Base-by-base conservation (phyloP, 2,797 vertebrate species). In the Dicrostonyx torquatus region DNA sequence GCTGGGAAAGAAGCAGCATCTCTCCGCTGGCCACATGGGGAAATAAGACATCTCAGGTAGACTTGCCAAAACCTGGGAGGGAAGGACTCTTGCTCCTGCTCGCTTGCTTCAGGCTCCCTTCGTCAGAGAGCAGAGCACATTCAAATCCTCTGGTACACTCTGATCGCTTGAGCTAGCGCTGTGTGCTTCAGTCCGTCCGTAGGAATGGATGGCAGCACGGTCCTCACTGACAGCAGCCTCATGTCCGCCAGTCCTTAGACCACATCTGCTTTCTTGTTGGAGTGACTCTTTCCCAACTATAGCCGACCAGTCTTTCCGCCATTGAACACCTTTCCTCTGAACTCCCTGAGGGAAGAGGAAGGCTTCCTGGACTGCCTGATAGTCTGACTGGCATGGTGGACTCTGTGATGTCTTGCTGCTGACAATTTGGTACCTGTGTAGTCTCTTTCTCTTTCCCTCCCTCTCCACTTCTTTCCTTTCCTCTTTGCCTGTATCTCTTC, bases 131-230 rank as follows among this genome's bases (percentile, higher is more conserved):
- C 22, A 40, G 50, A 24, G 24, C 26, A 7, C 6, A 4, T 1
- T 0, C 5, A 43, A 13, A 6, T 40, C 29, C 26, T 76, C 22
- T 11, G 62, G 64, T 37, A 45, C 40, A 18, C 10, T 1, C 14
- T 0, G 50, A 73, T n/a, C 1, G 0, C 40, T 34, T 0, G 1
- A 66, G 40, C 53, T 60, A 14, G 68, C 1, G 2, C n/a, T 70
- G 53, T 12, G 13, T 43, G 17, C 72, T 84, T 83, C 64, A 6
- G 17, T 60, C 62, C n/a, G 0, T 55, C 43, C 50, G 3, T 22
- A 0, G 50, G 92, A 26, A 7, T 4, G 12, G 26, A 48, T 31
- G 58, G 70, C 9, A 17, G 3, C 29, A 13, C 10, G 76, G 17
- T 62, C 43, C 85, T 45, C 18, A 18, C 43, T 68, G 22, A 29